Conservation (phyloP, 2,113 vertebrate species). For the Progne subis region DNA sequence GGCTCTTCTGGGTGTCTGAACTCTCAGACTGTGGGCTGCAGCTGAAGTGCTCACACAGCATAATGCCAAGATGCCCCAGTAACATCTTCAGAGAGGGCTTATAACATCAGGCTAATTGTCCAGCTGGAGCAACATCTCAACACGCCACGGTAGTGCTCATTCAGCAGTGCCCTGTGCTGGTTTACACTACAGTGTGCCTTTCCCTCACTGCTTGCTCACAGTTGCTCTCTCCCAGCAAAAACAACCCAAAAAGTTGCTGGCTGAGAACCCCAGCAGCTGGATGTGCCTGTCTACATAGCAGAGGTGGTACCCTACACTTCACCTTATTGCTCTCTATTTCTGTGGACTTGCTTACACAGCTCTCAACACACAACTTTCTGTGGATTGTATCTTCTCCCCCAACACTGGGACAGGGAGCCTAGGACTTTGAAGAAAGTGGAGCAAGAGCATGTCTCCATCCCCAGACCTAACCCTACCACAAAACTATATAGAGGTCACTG, state of each 20-base stretch:
- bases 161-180: not conserved
- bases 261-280: not conserved
- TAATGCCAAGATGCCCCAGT: not conserved
- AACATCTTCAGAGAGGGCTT: not conserved
- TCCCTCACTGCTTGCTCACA: not conserved
- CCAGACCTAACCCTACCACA: not conserved
- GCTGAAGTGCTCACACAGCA: not conserved
- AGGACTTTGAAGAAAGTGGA: not conserved
- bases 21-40: not conserved
- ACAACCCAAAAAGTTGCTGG: not conserved
- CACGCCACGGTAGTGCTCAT: rapidly evolving
- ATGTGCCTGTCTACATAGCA: not conserved
- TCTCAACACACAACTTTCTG: not conserved
- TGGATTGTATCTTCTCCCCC: not conserved
- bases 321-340: not conserved
- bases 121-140: not conserved
- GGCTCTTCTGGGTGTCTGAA: not conserved
- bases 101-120: not conserved
- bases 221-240: not conserved
- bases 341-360: not conserved
- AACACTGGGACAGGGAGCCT: not conserved
- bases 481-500: not conserved
- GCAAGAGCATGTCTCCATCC: not conserved
- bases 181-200: not conserved
- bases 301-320: not conserved